These are phyloP conservation scores for Drosophila hamatofila DNA, from an alignment of 2,888 invertebrate genomes.

Conservation along the genomic window DNA sequence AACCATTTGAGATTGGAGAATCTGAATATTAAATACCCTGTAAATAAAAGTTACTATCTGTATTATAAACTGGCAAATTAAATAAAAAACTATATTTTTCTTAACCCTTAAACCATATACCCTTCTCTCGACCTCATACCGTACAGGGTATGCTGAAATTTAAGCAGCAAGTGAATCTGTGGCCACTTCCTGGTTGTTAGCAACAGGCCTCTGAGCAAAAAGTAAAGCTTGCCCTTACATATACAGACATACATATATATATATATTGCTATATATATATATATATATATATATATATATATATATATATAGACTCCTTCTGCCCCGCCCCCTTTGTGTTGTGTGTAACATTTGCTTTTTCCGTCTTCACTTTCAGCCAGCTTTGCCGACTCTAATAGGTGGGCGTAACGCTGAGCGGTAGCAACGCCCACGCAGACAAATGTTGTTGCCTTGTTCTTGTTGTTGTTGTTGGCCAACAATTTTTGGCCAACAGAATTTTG, in stretches of 20 bases:
- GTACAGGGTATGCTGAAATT: constrained; percentile 1
- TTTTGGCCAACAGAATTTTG: constrained; percentile 24
- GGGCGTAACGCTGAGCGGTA: constrained; percentile 2
- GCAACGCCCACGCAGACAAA: constrained; percentile 29
- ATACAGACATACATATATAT: background rate
- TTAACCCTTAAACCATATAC: background rate
- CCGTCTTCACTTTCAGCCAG: constrained; percentile 64
- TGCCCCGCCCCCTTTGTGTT: background rate
- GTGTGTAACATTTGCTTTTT: constrained; percentile 17
- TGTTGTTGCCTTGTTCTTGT: constrained; percentile 1
- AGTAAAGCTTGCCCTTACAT: constrained; percentile 38
- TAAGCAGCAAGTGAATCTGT: constrained; percentile 11
- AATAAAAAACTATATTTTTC: background rate
- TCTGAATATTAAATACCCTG: background rate
- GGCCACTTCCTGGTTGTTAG: constrained; percentile 28
- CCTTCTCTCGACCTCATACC: background rate
- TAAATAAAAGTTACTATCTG: background rate
- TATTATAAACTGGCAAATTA: background rate
- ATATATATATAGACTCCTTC: background rate
- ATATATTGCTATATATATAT: background rate
- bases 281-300: background rate
- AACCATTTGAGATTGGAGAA: too few species aligned
- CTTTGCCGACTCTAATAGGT: constrained; percentile 12
- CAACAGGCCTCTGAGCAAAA: constrained; percentile 36
- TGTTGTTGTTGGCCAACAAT: constrained; percentile 24